Conservation (phyloP, 1,140 invertebrate species). For the Oryctes rhinoceros region DNA sequence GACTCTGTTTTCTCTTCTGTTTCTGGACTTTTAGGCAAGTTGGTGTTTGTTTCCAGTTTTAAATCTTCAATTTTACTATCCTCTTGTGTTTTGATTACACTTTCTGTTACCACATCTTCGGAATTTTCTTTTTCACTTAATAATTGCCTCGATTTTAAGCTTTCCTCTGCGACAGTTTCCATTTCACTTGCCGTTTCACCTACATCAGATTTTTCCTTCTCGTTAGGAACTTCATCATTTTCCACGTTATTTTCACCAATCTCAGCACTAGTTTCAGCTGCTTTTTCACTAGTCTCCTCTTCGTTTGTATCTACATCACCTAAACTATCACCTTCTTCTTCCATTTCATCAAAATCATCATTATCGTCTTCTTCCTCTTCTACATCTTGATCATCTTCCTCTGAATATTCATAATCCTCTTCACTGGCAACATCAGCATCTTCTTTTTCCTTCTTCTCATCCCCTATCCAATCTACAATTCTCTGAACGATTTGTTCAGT, state of each 20-base stretch:
- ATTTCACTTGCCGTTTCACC: background rate
- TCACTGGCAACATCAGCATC: background rate
- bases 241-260: background rate
- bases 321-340: background rate
- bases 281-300: background rate
- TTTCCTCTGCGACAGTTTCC: background rate
- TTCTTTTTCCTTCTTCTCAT: background rate
- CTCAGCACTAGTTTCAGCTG: background rate
- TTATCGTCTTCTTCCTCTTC: constrained; percentile 15
- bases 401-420: constrained; percentile 11
- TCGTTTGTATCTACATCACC: background rate
- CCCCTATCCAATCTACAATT: background rate
- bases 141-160: constrained; percentile 5
- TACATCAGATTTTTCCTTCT: background rate
- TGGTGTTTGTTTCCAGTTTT: too few species aligned
- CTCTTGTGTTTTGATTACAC: background rate
- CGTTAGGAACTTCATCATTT: background rate
- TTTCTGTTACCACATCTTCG: background rate
- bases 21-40: too few species aligned
- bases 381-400: constrained; percentile 12
- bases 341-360: background rate
- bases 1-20: too few species aligned
- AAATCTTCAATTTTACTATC: too few species aligned
- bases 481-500: background rate
- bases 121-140: constrained; percentile 7